Evolutionary conservation across 2,113 vertebrate genomes (phyloP), one percentile per base, ranked within the genome.

Genomic region (Trichechus manatus): DNA sequence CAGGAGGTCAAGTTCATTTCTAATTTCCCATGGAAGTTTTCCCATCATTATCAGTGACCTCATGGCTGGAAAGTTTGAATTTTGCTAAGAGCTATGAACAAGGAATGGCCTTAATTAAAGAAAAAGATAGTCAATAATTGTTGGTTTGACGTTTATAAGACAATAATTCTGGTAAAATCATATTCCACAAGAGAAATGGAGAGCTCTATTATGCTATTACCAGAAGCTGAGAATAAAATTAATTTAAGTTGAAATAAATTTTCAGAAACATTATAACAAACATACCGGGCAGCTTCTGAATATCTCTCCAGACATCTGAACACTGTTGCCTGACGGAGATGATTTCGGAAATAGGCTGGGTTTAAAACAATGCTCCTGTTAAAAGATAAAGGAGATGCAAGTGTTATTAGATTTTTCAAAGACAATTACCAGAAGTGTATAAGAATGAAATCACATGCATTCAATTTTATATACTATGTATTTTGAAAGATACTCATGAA

Each of bases 211-310:
- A 96, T 89, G 70, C 88, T 96, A 82, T 97, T 98, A 98, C 97
- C 96, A 98, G 97, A 97, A 98, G 93, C 96, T 92, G 84, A 97
- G 96, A 95, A 97, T 97, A 88, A 97, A 97, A 97, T 95, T 95
- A 97, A 95, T 97, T 97, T 97, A 97, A 97, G 74, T 96, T 95
- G 77, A 97, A 97, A 96, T 97, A 97, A 96, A 95, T 97, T 97
- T 79, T 96, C 93, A 85, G 0, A 25, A 93, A 96, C 97, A 75
- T 98, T 97, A 91, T 79, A 91, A 78, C 29, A 64, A 66, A 91
- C 96, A 75, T 98, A 99, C 99, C 98, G 99, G 87, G 98, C 98
- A 90, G 99, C 99, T 97, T 99, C 98, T 31, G 98, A 98, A 96
- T 98, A 99, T 98, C 98, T 98, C 94, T 97, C 94, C 61, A 99